These are phyloP conservation scores for Mesochorus sp. DNA, from an alignment of 2,888 invertebrate genomes.

Conservation along the genomic window DNA sequence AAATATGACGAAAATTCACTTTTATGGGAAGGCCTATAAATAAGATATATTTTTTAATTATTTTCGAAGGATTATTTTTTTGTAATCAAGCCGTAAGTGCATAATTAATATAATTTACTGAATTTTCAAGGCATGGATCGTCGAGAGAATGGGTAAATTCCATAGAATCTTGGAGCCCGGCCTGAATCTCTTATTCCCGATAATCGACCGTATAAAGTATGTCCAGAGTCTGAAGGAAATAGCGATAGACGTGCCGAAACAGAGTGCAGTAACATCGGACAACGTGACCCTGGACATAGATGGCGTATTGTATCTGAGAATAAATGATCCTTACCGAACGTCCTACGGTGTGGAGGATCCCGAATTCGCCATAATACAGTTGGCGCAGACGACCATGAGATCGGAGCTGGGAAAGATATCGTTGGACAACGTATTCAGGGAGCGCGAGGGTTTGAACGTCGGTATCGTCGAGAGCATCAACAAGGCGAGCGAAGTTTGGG, in stretches of 20 bases:
- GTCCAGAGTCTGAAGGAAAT: constrained; percentile 99
- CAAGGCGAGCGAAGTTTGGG: constrained; percentile 99
- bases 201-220: constrained; percentile 96
- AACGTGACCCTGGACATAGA: constrained; percentile 98
- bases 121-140: constrained; percentile 93
- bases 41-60: too few relatives aligned
- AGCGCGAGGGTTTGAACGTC: constrained; percentile 97
- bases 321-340: constrained; percentile 95
- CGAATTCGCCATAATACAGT: constrained; percentile 98
- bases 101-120: constrained; percentile 30
- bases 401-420: constrained; percentile 99
- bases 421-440: constrained; percentile 97
- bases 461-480: constrained; percentile 98
- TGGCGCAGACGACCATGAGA: constrained; percentile 99
- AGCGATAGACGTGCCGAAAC: constrained; percentile 99
- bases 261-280: constrained; percentile 98
- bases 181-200: constrained; percentile 94
- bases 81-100: too few relatives aligned
- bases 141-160: constrained; percentile 99
- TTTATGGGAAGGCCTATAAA: too few relatives aligned
- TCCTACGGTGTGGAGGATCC: constrained; percentile 99
- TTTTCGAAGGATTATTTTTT: too few relatives aligned
- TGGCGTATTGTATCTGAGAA: constrained; percentile 97
- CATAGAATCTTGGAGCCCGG: constrained; percentile 97
- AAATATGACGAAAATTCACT: too few relatives aligned